Base-by-base conservation (phyloP, 2,113 vertebrate genomes). In the Silurus meridionalis region DNA sequence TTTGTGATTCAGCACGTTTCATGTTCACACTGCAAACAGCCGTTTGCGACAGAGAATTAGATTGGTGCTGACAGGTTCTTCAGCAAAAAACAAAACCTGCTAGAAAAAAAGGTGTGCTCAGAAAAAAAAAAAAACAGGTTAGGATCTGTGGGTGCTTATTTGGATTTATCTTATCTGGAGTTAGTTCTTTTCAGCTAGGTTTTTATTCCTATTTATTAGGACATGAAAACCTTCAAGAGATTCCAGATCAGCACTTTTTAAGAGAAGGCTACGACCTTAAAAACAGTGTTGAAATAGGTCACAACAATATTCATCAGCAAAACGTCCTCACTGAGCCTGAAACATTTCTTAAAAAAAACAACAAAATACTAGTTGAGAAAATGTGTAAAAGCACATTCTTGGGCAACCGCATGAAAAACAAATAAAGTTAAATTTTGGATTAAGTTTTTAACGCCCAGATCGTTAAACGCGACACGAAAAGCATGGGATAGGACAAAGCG, bases 321-420 rank as follows among this genome's bases (percentile, higher is more conserved):
- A 57, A 25, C 8, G n/a, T 28, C 53, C 23, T 50, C 58, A n/a
- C 1, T n/a, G 13, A 8, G n/a, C 60, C 15, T 53, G 61, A 37
- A 66, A 66, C 6, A 17, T 15, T 78, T 28, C 61, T 85, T 25
- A 21, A 19, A 52, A 75, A 0, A 37, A 37, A 37, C 37, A 23
- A 14, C 72, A 37, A 28, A 50, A 58, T 74, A 53, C 53, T 15
- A 55, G 15, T 11, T 21, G 25, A 53, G 48, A 71, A 55, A 19
- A 72, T 50, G 66, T 53, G 66, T 46, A 71, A 71, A 72, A 83
- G 21, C 55, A 57, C 55, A 4, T 83, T 46, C 21, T n/a, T 50
- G 28, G 82, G 46, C 28, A 60, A 61, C 82, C 82, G n/a, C 67
- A 83, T 83, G 74, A 85, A 78, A 53, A 37, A 28, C 48, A 84